These are phyloP conservation scores for Euura saliciscinereae DNA, from an alignment of 1,140 invertebrate genomes.

Conservation along the genomic window DNA sequence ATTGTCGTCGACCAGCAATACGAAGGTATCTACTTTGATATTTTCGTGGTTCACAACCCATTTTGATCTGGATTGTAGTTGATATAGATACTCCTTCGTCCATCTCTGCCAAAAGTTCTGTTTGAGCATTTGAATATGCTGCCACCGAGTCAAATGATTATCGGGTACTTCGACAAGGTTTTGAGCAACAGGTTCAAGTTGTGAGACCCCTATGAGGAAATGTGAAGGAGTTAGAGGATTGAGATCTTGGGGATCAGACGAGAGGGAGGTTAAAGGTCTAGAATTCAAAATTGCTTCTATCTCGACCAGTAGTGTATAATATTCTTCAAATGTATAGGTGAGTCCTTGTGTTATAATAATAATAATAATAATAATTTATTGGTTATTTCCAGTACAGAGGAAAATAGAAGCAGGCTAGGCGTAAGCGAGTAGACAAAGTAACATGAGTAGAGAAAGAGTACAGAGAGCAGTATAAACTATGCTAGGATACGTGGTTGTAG, in stretches of 20 bases:
- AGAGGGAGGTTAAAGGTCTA: constrained; percentile 27
- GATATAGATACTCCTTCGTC: constrained; percentile 31
- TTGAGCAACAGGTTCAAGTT: constrained; percentile 17
- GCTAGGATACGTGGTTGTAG: too few relatives aligned
- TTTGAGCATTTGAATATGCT: constrained; percentile 24
- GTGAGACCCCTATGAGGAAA: constrained; percentile 21
- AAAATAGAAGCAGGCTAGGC: too few relatives aligned
- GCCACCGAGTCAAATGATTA: constrained; percentile 24
- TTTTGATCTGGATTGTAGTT: constrained; percentile 21
- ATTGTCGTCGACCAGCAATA: constrained; percentile 17
- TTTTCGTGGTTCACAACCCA: constrained; percentile 17
- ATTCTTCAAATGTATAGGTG: constrained; percentile 21
- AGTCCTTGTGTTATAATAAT: constrained; percentile 21
- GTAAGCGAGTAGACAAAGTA: too few relatives aligned
- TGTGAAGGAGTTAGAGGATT: constrained; percentile 20
- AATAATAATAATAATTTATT: too few relatives aligned
- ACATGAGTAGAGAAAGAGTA: too few relatives aligned
- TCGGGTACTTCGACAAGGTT: constrained; percentile 21
- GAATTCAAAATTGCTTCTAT: constrained; percentile 29
- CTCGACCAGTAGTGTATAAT: constrained; percentile 11
- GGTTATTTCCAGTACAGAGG: too few relatives aligned
- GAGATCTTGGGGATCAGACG: constrained; percentile 16
- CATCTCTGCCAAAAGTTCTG: constrained; percentile 38
- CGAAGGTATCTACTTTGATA: constrained; percentile 15
- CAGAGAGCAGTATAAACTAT: too few relatives aligned